Conservation (phyloP, 2,797 vertebrate genomes). For the Galagoides demidoff region DNA sequence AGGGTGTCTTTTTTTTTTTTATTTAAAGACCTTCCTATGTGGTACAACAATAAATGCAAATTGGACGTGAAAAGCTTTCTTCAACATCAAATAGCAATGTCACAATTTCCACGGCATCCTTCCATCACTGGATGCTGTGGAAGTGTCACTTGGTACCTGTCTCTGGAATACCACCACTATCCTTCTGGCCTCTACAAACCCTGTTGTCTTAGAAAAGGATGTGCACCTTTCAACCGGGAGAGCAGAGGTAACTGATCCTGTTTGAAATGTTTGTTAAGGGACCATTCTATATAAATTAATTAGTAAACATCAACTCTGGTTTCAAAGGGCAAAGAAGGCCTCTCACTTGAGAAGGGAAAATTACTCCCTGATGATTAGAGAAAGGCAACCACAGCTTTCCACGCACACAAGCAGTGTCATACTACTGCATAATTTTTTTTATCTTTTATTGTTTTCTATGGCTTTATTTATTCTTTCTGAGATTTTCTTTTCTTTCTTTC, state of each 20-base stretch:
- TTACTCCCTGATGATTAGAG: not conserved
- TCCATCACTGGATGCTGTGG: not conserved
- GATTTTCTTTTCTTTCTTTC: not conserved
- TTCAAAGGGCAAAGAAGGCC: slow-evolving; percentile 63
- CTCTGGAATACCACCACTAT: not conserved
- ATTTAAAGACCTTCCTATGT: slow-evolving; percentile 39
- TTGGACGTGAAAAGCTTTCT: not conserved
- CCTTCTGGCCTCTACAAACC: not conserved
- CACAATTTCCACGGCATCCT: not conserved
- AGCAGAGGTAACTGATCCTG: slow-evolving; percentile 34
- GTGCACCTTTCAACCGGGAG: slow-evolving; percentile 31
- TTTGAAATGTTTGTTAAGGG: slow-evolving; percentile 63
- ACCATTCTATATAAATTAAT: slow-evolving; percentile 66
- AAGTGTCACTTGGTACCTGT: not conserved
- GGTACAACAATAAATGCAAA: slow-evolving; percentile 9
- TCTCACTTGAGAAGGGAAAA: slow-evolving; percentile 51
- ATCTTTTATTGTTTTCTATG: not conserved
- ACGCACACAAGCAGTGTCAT: not conserved
- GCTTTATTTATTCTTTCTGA: not conserved
- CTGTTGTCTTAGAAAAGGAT: not conserved
- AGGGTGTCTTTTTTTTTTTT: slow-evolving; percentile 9
- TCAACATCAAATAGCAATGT: not conserved
- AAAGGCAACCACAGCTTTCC: not conserved
- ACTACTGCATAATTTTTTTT: not conserved
- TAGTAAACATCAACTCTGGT: slow-evolving; percentile 66